phyloP scores from a whole-genome alignment of 2,888 invertebrate genomes.

The Lasioglossum malachurum region DNA sequence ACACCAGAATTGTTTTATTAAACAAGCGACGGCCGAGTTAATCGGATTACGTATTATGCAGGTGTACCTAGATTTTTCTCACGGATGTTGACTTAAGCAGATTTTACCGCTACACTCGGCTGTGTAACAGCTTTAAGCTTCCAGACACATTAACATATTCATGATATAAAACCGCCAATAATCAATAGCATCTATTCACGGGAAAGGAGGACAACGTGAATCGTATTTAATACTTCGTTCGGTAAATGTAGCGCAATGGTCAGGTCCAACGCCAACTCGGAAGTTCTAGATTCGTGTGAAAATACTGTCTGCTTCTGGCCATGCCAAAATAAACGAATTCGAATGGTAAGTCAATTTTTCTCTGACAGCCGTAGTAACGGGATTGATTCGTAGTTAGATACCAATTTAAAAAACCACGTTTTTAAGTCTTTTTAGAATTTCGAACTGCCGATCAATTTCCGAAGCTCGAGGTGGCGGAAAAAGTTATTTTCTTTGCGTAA shows the following conservation, averaged over 20 bases:
- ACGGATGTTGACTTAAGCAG: neutral
- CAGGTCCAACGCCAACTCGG: neutral
- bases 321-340: neutral
- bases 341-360: neutral
- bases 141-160: constrained; percentile 42
- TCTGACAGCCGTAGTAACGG: neutral
- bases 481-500: neutral
- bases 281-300: neutral
- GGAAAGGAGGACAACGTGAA: constrained; percentile 31
- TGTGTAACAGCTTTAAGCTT: constrained; percentile 41
- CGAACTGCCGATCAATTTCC: neutral
- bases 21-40: neutral
- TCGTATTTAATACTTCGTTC: constrained; percentile 15
- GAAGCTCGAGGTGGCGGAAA: neutral
- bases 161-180: constrained; percentile 36
- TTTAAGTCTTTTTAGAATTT: neutral
- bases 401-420: neutral
- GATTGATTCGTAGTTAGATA: neutral
- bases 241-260: neutral
- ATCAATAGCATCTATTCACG: constrained; percentile 48
- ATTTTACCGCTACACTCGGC: neutral
- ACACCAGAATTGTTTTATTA: neutral
- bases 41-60: neutral
- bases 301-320: neutral
- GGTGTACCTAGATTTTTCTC: neutral